Conservation (phyloP, 2,888 invertebrate species). For the Troides helena region DNA sequence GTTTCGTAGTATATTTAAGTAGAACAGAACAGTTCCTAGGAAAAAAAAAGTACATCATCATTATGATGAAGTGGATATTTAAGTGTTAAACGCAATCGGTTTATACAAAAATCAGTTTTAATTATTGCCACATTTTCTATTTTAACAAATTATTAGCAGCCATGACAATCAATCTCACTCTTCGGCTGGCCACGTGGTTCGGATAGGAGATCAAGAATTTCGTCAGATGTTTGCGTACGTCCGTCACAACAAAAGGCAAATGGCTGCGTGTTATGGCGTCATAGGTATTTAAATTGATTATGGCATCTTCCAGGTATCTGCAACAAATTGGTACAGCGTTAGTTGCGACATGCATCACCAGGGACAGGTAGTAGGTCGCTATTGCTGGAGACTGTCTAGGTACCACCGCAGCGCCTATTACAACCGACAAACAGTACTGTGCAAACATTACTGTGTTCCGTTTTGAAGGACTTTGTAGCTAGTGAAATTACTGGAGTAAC, state of each 20-base stretch:
- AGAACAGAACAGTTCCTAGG: conserved; percentile 5
- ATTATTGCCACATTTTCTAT: conserved; percentile 30
- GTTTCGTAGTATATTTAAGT: neutral
- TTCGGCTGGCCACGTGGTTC: conserved; percentile 81
- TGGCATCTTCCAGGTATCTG: conserved; percentile 93
- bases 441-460: too few relatives aligned
- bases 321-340: conserved; percentile 31
- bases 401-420: too few relatives aligned
- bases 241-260: conserved; percentile 87
- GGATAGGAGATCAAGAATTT: conserved; percentile 79
- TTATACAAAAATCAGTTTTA: too few relatives aligned
- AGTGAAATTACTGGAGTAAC: too few relatives aligned
- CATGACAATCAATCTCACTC: conserved; percentile 85
- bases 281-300: conserved; percentile 86
- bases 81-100: neutral
- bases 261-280: conserved; percentile 89
- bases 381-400: too few relatives aligned
- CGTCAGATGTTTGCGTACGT: conserved; percentile 83
- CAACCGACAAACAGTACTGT: too few relatives aligned
- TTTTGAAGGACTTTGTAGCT: too few relatives aligned
- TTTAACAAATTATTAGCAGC: conserved; percentile 71
- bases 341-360: neutral
- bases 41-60: conserved; percentile 13
- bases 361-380: neutral
- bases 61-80: neutral